Base-by-base conservation (phyloP, 2,797 vertebrate species). In the Adrianichthys oophorus region DNA sequence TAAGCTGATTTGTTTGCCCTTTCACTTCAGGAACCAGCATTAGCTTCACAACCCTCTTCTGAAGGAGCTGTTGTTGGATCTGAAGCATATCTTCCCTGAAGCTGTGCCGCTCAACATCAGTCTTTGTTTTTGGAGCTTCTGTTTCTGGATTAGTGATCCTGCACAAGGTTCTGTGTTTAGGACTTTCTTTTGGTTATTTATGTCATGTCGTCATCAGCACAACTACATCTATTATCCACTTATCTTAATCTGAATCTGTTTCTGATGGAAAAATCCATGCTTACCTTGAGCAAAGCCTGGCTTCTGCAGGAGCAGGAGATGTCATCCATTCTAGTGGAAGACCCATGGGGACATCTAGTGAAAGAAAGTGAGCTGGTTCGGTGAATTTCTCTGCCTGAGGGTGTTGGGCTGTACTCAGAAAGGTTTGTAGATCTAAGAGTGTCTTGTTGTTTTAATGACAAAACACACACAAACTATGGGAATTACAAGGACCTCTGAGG, bases 321-420 rank as follows among this genome's bases (percentile, higher is more conserved):
- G 29, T 2, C 46, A 23, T 45, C 43, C 2, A 16, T 24, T 76
- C 78, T 52, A 80, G 59, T n/a, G 16, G 68, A 85, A 75, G 79
- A 61, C 58, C 78, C 70, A 76, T 77, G 71, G 71, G 79, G 89
- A 84, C 89, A 89, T 87, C 89, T 90, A 87, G 89, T 89, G 90
- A 65, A 79, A 23, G 15, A 59, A 56, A 19, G 26, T 1, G 0
- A 50, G 8, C 10, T 4, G 0, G 15, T 62, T 48, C 23, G 15
- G 10, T 42, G 41, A 18, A 24, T 40, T 46, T 42, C 13, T 4
- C 21, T 14, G 4, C 21, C 16, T 24, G 15, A 41, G 15, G 7
- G 24, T 23, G 32, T 37, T 37, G 10, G 10, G 32, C 32, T 37
- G 10, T 37, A 37, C 32, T 12, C 2, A 12, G 10, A 37, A 37